Evolutionary conservation across 1,140 invertebrate species (phyloP).

Genomic region (Scaptomyza hsui): DNA sequence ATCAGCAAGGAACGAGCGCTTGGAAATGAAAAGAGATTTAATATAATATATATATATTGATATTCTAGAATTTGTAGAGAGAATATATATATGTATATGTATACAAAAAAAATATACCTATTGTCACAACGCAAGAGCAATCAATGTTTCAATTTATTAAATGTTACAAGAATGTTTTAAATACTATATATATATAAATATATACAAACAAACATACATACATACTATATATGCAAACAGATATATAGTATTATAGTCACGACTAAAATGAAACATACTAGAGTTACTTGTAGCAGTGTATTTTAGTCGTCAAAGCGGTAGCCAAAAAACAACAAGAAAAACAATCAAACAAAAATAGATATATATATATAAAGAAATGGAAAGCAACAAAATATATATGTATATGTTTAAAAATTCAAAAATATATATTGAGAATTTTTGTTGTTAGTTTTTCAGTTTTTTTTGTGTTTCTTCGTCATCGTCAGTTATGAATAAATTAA

Average conservation of each 20-base stretch:
- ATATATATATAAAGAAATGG: not conserved
- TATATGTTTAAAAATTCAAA: constrained; percentile 1
- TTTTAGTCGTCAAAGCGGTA: constrained; percentile 29
- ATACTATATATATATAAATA: constrained; percentile 46
- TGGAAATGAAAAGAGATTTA: constrained; percentile 7
- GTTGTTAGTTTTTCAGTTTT: constrained; percentile 10
- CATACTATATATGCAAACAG: constrained; percentile 35
- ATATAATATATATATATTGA: constrained; percentile 13
- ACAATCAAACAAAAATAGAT: not conserved
- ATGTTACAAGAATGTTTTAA: constrained; percentile 74
- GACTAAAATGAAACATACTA: constrained; percentile 48
- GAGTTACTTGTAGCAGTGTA: constrained; percentile 50
- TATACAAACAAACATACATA: constrained; percentile 33
- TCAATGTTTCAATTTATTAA: constrained; percentile 80
- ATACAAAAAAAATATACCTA: constrained; percentile 62
- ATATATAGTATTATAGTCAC: constrained; percentile 24
- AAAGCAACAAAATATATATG: constrained; percentile 3
- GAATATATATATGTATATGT: constrained; percentile 54
- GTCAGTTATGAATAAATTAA: not conserved
- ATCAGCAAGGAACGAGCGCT: constrained; percentile 45
- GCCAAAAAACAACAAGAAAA: constrained; percentile 2
- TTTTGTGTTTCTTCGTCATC: constrained; percentile 1
- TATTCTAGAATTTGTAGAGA: constrained; percentile 18
- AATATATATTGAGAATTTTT: not conserved
- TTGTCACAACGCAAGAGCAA: constrained; percentile 79